Conservation (phyloP, 2,113 vertebrate species). For the Limnothrissa miodon region DNA sequence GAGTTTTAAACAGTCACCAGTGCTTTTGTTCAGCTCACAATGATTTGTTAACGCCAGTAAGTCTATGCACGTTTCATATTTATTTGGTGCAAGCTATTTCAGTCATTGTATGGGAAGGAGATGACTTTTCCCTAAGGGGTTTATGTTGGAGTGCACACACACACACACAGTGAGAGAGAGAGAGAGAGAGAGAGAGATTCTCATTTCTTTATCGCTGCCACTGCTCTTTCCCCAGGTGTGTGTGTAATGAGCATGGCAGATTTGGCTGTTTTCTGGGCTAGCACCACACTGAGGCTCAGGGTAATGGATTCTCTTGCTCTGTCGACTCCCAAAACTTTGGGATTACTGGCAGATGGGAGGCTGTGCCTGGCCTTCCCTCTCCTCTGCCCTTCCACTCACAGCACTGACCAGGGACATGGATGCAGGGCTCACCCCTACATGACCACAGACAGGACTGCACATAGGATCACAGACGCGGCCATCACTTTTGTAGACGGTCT, state of each 20-base stretch:
- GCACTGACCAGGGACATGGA: background rate
- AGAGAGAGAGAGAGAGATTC: background rate
- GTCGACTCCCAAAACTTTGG: constrained; percentile 8
- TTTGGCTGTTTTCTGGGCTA: background rate
- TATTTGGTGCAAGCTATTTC: background rate
- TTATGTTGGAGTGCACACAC: background rate
- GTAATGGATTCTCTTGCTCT: constrained; percentile 22
- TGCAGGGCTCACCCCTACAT: background rate
- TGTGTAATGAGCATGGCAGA: background rate
- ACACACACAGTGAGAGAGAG: background rate
- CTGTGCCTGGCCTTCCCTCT: background rate
- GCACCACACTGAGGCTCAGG: background rate
- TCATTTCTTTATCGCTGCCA: background rate
- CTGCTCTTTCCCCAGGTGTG: constrained; percentile 7
- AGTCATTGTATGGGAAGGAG: background rate
- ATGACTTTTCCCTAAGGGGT: background rate
- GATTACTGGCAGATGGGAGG: constrained; percentile 1
- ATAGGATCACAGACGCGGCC: background rate
- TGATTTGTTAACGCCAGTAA: too few species aligned
- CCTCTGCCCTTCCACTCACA: background rate
- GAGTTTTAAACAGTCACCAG: background rate
- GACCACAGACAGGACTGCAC: too few species aligned
- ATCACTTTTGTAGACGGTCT: background rate
- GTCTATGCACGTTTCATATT: background rate
- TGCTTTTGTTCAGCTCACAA: background rate